These are phyloP conservation scores for Sitta carolinensis DNA, from an alignment of 2,797 vertebrate species.

Conservation along the genomic window DNA sequence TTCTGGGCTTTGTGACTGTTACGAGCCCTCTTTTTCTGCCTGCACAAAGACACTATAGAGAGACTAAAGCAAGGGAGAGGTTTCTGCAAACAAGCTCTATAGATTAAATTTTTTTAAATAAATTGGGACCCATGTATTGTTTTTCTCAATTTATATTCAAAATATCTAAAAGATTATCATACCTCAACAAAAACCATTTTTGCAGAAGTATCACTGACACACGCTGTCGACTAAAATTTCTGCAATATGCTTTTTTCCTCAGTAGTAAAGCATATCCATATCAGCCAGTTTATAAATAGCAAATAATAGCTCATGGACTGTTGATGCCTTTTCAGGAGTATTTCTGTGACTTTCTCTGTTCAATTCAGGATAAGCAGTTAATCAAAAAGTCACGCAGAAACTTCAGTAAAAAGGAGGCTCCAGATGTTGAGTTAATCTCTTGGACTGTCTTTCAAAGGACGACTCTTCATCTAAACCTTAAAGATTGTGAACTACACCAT, in stretches of 20 bases:
- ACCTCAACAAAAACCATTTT: not conserved
- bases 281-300: constrained; percentile 71
- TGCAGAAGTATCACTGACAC: not conserved
- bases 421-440: not conserved
- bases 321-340: constrained; percentile 64
- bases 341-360: constrained; percentile 72
- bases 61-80: not conserved
- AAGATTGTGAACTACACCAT: not conserved
- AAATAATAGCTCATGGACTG: constrained; percentile 72
- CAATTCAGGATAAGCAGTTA: constrained; percentile 50
- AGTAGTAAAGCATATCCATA: constrained; percentile 45
- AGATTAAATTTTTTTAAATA: not conserved
- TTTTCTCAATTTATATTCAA: not conserved
- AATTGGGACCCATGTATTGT: not conserved
- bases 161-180: not conserved
- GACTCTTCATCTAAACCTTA: not conserved
- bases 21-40: not conserved
- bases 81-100: not conserved
- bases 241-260: constrained; percentile 19
- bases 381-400: constrained; percentile 46
- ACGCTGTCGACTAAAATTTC: constrained; percentile 1
- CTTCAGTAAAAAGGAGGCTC: not conserved
- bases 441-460: not conserved
- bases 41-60: not conserved
- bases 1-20: not conserved